Percentiles rank a stretch among this genome's conserved stretches.
Conservation (phyloP, 2,113 vertebrate species). For the Oryctolagus cuniculus region DNA sequence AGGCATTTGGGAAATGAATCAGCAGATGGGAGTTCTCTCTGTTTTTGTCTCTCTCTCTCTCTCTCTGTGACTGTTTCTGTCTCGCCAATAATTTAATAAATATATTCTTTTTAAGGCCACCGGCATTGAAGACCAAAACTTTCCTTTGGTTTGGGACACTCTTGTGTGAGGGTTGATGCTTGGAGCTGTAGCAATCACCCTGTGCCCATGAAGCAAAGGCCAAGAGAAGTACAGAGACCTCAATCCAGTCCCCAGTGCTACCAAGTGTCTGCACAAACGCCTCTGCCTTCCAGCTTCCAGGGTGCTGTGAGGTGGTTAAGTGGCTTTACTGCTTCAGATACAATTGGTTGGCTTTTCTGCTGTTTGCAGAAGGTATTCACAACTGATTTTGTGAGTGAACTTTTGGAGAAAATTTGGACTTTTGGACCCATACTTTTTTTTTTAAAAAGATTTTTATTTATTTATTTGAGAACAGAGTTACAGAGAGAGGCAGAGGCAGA, state of each 20-base stretch:
- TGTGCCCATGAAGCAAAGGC: background rate
- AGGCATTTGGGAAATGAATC: no score
- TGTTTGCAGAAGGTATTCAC: slow-evolving; percentile 33
- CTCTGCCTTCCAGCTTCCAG: background rate
- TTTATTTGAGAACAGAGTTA: no score
- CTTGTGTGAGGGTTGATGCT: background rate
- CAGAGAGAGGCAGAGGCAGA: no score
- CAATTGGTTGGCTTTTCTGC: slow-evolving; percentile 12
- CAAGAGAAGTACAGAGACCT: background rate
- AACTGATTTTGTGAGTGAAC: slow-evolving; percentile 16
- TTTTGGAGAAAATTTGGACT: background rate
- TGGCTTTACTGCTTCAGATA: background rate
- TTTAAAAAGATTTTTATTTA: no score
- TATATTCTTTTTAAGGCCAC: no score
- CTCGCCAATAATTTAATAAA: no score
- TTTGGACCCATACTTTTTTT: background rate
- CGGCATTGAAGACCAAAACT: background rate
- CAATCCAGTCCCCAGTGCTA: background rate
- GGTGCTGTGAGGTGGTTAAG: background rate
- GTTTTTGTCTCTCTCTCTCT: no score
- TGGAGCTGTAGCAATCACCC: slow-evolving; percentile 2
- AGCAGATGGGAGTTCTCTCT: no score
- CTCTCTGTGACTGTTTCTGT: no score
- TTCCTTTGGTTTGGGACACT: background rate
- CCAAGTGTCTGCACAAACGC: background rate